phyloP scores from a whole-genome alignment of 2,888 invertebrate species.

The Pyrocoelia pectoralis region DNA sequence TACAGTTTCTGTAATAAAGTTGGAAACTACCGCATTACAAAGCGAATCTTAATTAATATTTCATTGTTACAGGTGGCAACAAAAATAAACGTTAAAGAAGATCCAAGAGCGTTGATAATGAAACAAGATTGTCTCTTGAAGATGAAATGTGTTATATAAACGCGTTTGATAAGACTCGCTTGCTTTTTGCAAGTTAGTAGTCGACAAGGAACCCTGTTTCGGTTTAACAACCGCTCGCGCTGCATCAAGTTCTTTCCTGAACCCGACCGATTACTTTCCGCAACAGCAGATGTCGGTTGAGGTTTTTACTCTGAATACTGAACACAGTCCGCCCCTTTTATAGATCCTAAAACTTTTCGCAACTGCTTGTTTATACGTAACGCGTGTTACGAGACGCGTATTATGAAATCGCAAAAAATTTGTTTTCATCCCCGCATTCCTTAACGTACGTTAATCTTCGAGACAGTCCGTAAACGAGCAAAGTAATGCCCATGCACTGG shows the following conservation, averaged over 20 bases:
- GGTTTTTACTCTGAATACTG: slow-evolving; percentile 47
- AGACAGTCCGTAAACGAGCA: slow-evolving; percentile 32
- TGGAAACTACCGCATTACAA: slow-evolving; percentile 4
- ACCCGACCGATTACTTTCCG: slow-evolving; percentile 18
- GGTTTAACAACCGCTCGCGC: slow-evolving; percentile 24
- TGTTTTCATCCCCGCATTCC: not conserved
- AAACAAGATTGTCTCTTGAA: slow-evolving; percentile 17
- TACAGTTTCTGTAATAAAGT: not conserved
- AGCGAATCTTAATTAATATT: slow-evolving; percentile 22
- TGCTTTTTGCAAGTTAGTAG: slow-evolving; percentile 21
- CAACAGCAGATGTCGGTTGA: slow-evolving; percentile 46
- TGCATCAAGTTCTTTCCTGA: slow-evolving; percentile 14
- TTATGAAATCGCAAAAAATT: slow-evolving; percentile 6
- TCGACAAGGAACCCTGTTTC: slow-evolving; percentile 25
- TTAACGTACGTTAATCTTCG: not conserved
- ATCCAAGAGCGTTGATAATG: no score
- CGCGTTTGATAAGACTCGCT: slow-evolving; percentile 27
- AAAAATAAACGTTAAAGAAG: slow-evolving; percentile 13
- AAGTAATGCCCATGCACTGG: slow-evolving; percentile 52
- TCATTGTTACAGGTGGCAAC: slow-evolving; percentile 29
- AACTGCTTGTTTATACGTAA: slow-evolving; percentile 40
- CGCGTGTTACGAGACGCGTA: slow-evolving; percentile 31
- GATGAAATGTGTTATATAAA: slow-evolving; percentile 28
- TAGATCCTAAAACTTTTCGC: slow-evolving; percentile 46
- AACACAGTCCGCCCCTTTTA: slow-evolving; percentile 46